These are phyloP conservation scores for Erynnis tages DNA, from an alignment of 2,888 invertebrate species.

Conservation along the genomic window DNA sequence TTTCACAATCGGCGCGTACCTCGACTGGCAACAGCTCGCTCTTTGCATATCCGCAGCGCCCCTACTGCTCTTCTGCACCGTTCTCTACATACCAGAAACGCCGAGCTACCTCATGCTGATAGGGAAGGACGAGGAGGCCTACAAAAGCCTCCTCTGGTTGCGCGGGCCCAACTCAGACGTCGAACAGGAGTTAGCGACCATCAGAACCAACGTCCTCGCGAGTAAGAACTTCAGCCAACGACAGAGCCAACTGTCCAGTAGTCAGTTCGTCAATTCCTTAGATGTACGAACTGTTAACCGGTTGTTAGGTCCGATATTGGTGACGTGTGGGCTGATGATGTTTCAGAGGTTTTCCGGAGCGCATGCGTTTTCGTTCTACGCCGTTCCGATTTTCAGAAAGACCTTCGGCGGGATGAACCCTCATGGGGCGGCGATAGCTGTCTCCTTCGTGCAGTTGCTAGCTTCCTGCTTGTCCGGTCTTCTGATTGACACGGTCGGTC, in stretches of 20 bases:
- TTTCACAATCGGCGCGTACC: conserved; percentile 90
- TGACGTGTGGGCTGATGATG: conserved; percentile 93
- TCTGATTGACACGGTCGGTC: conserved; percentile 92
- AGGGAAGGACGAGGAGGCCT: conserved; percentile 85
- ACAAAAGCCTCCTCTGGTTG: conserved; percentile 88
- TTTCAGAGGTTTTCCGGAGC: conserved; percentile 93
- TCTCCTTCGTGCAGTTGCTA: conserved; percentile 92
- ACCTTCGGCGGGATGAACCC: conserved; percentile 92
- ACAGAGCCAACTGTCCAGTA: conserved; percentile 69
- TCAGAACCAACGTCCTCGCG: conserved; percentile 85
- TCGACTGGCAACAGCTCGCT: conserved; percentile 93
- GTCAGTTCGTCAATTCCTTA: conserved; percentile 64
- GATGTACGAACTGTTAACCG: conserved; percentile 73
- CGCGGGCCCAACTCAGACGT: conserved; percentile 91
- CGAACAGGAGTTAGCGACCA: conserved; percentile 86
- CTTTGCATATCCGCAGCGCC: conserved; percentile 90
- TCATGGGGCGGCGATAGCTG: conserved; percentile 91
- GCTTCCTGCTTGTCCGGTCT: conserved; percentile 91
- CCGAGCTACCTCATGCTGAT: conserved; percentile 91
- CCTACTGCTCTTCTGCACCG: conserved; percentile 87
- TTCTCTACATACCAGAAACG: conserved; percentile 92
- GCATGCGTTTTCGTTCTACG: conserved; percentile 92
- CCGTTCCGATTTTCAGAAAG: conserved; percentile 92
- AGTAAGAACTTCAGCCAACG: conserved; percentile 76
- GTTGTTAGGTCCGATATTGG: conserved; percentile 86